These are phyloP conservation scores for Polypedilum vanderplanki DNA, from an alignment of 1,140 invertebrate genomes.

Conservation along the genomic window DNA sequence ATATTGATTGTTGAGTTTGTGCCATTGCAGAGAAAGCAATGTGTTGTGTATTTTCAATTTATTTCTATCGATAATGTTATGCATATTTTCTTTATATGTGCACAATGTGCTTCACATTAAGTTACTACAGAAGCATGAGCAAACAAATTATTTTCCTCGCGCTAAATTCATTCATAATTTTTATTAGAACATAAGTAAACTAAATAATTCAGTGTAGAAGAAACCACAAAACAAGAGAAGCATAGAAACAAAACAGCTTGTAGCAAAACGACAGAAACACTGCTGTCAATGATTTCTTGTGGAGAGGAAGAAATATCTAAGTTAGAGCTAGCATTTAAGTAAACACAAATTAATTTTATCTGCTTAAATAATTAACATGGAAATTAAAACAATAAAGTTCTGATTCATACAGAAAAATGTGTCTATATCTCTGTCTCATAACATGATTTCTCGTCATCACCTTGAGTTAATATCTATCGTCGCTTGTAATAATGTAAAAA, in stretches of 20 bases:
- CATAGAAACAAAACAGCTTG: neutral
- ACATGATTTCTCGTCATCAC: neutral
- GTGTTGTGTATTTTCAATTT: neutral
- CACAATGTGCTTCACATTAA: too few species aligned
- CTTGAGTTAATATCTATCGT: neutral
- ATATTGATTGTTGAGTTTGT: neutral
- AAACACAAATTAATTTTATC: slow-evolving; percentile 5
- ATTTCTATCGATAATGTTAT: neutral
- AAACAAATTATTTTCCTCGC: neutral
- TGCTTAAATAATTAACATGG: neutral
- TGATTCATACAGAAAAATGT: slow-evolving; percentile 10
- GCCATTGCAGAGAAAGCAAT: neutral
- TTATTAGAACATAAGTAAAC: neutral
- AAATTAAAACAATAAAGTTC: neutral
- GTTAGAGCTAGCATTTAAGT: neutral
- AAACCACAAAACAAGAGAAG: neutral
- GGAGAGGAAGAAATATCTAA: neutral
- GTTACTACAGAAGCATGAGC: neutral
- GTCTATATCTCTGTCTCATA: neutral
- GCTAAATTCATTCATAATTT: neutral
- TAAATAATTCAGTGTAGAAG: slow-evolving; percentile 9
- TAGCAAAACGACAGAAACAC: neutral
- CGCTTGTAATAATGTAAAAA: neutral
- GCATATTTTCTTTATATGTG: too few species aligned
- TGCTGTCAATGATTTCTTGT: neutral